Percentiles rank a stretch among this genome's conserved stretches.
Evolutionary conservation across 2,797 vertebrate genomes (phyloP).

Genomic region (Gobio occitaniae): DNA sequence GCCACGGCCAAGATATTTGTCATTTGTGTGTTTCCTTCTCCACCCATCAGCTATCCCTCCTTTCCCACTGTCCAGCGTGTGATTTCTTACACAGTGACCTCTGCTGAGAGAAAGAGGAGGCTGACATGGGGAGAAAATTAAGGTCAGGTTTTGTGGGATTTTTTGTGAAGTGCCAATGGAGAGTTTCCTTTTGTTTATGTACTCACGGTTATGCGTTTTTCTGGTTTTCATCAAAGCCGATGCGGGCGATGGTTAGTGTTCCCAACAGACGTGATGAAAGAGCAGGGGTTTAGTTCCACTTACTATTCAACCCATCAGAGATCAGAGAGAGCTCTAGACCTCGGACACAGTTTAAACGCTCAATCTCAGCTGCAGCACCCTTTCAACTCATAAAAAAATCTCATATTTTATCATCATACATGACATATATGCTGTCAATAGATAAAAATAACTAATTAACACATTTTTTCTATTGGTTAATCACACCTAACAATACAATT

Average conservation of each 20-base stretch:
- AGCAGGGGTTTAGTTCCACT: not conserved
- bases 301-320: not conserved
- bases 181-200: conserved; percentile 29
- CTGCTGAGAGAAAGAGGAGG: conserved; percentile 33
- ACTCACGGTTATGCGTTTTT: not conserved
- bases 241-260: not conserved
- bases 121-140: conserved; percentile 41
- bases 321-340: conserved; percentile 10
- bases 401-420: not conserved
- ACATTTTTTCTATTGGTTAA: too few relatives aligned
- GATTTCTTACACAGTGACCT: conserved; percentile 39
- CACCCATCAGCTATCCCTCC: conserved; percentile 42
- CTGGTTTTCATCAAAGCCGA: conserved; percentile 11
- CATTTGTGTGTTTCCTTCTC: conserved; percentile 32
- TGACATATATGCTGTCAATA: not conserved
- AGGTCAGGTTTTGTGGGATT: conserved; percentile 46
- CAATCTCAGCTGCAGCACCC: not conserved
- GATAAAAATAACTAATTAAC: not conserved
- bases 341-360: not conserved
- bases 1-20: conserved; percentile 52
- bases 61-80: conserved; percentile 28
- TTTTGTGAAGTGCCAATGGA: conserved; percentile 32
- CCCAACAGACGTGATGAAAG: conserved; percentile 35
- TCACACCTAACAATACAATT: too few relatives aligned
- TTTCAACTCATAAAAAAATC: not conserved